These are phyloP conservation scores for Cephus rjabovi DNA, from an alignment of 2,888 invertebrate species.

Conservation along the genomic window DNA sequence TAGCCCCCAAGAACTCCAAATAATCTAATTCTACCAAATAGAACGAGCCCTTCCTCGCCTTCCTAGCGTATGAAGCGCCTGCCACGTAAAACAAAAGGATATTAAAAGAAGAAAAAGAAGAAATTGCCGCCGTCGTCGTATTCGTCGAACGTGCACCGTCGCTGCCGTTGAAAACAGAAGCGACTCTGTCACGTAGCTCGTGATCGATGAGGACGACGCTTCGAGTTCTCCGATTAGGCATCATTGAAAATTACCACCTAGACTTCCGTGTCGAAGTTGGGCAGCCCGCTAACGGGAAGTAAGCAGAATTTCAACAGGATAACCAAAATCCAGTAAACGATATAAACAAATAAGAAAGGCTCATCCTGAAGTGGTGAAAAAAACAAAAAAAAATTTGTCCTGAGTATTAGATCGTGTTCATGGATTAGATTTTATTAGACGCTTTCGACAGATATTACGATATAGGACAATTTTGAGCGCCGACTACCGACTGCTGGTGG, in stretches of 20 bases:
- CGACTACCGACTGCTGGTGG: conserved; percentile 21
- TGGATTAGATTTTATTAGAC: not conserved
- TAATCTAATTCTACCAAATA: conserved; percentile 45
- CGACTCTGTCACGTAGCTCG: conserved; percentile 1
- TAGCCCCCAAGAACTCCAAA: conserved; percentile 47
- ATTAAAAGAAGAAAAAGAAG: conserved; percentile 2
- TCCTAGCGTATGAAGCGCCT: conserved; percentile 55
- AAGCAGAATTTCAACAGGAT: not conserved
- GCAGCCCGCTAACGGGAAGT: conserved; percentile 30
- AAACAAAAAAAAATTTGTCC: not conserved
- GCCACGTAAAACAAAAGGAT: conserved; percentile 21
- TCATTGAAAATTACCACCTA: conserved; percentile 44
- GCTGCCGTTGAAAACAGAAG: conserved; percentile 5
- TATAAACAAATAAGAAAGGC: not conserved
- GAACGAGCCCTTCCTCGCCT: conserved; percentile 50
- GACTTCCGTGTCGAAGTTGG: conserved; percentile 37
- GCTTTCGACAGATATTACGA: not conserved
- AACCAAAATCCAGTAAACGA: not conserved
- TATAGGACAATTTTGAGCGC: not conserved
- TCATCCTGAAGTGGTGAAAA: not conserved
- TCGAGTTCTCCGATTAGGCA: conserved; percentile 27
- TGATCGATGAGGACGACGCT: conserved; percentile 24
- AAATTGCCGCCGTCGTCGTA: conserved; percentile 7
- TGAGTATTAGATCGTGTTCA: not conserved
- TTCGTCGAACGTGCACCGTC: conserved; percentile 3